Evolutionary conservation across 2,113 vertebrate genomes (phyloP), one percentile per base, ranked within the genome.

Genomic region (Anser cygnoides): DNA sequence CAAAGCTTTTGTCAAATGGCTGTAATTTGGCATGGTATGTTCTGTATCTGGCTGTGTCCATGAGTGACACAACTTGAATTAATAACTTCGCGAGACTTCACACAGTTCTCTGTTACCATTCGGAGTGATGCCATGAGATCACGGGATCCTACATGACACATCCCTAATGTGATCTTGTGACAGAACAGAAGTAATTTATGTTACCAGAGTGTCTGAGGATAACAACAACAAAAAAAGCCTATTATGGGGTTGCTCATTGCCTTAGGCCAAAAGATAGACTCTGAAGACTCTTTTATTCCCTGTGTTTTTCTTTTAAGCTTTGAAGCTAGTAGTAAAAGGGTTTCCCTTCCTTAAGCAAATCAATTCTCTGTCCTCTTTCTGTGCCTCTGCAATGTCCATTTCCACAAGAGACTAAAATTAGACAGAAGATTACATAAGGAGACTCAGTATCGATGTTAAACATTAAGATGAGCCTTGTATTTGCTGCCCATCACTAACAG

Each of bases 241-340:
- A 33, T 94, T 93, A 92, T 68, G 82, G 54, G 62, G 70, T 89
- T 94, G 74, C 90, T 94, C 49, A 62, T 87, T 91, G 93, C 93
- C 95, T 84, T 82, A 93, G 93, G 95, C 93, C 66, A 76, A 90
- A 89, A 96, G 83, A 94, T 39, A 93, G 65, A 61, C 58, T 87
- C 95, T 90, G 93, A 97, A 94, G 84, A 84, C 62, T 93, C 73
- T 79, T 96, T 96, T 91, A 91, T 95, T 89, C 85, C 85, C 59
- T 89, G 9, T 93, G 79, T 87, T 92, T 95, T 90, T 54, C 57
- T 92, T 92, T 84, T 66, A 93, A 87, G 66, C 92, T 96, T 96
- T 96, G 90, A 95, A 90, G 43, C 8, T 15, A 58, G 37, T 43
- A 92, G 57, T 62, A 89, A 93, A 95, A 92, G 49, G 10, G 54